These are phyloP conservation scores for Rhincodon typus DNA, from an alignment of 2,797 vertebrate genomes.

Conservation along the genomic window DNA sequence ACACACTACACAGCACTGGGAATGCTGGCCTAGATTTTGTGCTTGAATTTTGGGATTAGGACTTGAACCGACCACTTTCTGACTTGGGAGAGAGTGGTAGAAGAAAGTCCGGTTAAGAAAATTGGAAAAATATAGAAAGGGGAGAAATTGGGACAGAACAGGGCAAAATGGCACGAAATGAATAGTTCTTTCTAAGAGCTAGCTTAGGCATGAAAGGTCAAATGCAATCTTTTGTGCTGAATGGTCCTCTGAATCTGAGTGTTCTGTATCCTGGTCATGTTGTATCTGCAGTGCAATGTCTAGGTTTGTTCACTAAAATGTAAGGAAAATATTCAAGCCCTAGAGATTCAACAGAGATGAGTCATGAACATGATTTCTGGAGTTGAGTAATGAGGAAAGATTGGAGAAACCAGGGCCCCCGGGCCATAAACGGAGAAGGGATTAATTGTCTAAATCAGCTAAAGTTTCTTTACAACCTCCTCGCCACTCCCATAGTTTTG, in stretches of 20 bases:
- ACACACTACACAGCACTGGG: neutral
- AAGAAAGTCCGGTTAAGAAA: too few species aligned
- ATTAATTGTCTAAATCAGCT: too few species aligned
- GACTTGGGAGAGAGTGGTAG: neutral
- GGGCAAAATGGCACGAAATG: neutral
- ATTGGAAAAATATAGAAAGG: too few species aligned
- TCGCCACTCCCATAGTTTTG: too few species aligned
- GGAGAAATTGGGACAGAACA: too few species aligned
- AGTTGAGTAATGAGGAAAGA: neutral
- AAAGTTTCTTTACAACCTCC: too few species aligned
- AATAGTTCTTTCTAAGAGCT: neutral
- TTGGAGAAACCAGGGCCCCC: neutral
- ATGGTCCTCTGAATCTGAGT: neutral
- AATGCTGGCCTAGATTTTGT: neutral
- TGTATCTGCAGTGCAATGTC: neutral
- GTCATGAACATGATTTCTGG: neutral
- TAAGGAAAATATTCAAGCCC: neutral
- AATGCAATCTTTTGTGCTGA: neutral
- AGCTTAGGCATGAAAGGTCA: neutral
- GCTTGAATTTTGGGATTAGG: neutral
- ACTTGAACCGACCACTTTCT: neutral
- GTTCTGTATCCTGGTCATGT: neutral
- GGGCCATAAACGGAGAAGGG: too few species aligned
- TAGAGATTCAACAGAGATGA: neutral
- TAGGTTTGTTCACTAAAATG: neutral